Evolutionary conservation across 2,113 vertebrate species (phyloP).

Genomic region (Atractosteus spatula): DNA sequence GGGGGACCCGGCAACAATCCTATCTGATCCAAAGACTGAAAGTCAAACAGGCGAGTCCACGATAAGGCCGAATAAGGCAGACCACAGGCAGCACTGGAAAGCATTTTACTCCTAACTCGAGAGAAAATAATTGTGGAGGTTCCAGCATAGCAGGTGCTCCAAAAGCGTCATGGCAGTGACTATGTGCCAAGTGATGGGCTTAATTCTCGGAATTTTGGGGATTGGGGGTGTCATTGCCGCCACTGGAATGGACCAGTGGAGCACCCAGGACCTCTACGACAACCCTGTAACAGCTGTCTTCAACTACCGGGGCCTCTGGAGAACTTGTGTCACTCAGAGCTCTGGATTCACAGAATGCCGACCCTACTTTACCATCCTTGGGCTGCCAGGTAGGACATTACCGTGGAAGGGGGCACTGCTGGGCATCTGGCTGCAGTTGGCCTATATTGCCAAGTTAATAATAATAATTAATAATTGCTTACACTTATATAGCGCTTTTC

Average conservation of each 20-base stretch:
- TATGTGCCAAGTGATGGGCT: slow-evolving; percentile 68
- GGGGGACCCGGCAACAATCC: background rate
- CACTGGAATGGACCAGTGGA: slow-evolving; percentile 82
- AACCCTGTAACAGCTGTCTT: slow-evolving; percentile 77
- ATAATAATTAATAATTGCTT: no score
- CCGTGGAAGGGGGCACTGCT: background rate
- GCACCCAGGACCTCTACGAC: slow-evolving; percentile 77
- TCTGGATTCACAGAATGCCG: slow-evolving; percentile 83
- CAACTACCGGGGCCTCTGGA: slow-evolving; percentile 86
- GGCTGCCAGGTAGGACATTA: slow-evolving; percentile 78
- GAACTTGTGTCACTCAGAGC: slow-evolving; percentile 78
- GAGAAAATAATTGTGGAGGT: background rate
- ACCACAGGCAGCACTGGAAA: background rate
- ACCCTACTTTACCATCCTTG: slow-evolving; percentile 82
- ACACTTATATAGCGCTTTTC: no score
- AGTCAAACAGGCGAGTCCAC: slow-evolving; percentile 1
- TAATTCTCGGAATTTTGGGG: slow-evolving; percentile 53
- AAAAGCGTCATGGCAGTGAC: slow-evolving; percentile 66
- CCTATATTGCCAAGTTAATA: no score
- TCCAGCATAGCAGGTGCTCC: background rate
- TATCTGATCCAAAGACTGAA: slow-evolving; percentile 9
- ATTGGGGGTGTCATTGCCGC: slow-evolving; percentile 70
- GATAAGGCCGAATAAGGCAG: background rate
- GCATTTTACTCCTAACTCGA: background rate
- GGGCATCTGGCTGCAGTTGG: no score